A percentile compares a stretch with the other conserved stretches of the same genome.
These are phyloP conservation scores for Donacobius atricapilla DNA, from an alignment of 2,113 vertebrate genomes.

Conservation along the genomic window DNA sequence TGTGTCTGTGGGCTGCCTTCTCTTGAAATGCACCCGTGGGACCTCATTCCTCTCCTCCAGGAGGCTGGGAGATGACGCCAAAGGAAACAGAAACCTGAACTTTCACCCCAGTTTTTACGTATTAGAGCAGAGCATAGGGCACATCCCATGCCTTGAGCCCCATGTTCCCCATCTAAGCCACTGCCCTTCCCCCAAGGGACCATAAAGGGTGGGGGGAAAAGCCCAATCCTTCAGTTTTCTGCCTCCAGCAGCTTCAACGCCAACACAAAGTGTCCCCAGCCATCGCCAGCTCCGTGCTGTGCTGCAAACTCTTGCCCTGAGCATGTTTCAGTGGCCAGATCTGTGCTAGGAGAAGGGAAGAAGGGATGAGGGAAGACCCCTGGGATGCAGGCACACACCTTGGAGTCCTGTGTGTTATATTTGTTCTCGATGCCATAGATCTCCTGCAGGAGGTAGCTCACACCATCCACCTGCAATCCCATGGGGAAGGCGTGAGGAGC, in stretches of 20 bases:
- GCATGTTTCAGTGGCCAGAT: not conserved
- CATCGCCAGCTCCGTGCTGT: rapidly evolving
- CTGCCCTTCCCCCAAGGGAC: not conserved
- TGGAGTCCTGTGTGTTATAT: slow-evolving; percentile 93
- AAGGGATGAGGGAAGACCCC: not conserved
- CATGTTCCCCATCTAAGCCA: not conserved
- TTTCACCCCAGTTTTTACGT: not conserved
- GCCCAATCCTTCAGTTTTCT: not conserved
- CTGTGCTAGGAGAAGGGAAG: not conserved
- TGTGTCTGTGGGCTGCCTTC: not conserved
- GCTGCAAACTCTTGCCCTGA: not conserved
- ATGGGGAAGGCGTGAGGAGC: not conserved
- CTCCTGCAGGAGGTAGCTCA: slow-evolving; percentile 97
- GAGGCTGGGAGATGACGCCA: not conserved
- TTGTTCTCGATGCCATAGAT: slow-evolving; percentile 99
- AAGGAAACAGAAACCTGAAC: not conserved
- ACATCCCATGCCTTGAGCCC: not conserved
- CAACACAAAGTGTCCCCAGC: not conserved
- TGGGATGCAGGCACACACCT: slow-evolving; percentile 68
- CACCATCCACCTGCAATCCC: slow-evolving; percentile 89
- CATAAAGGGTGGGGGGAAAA: not conserved
- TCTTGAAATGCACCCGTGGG: not conserved
- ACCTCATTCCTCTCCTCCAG: not conserved
- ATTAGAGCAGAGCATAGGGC: not conserved
- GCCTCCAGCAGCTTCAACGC: not conserved